Evolutionary conservation across 1,140 invertebrate genomes (phyloP).

Genomic region (Holcopasites calliopsidis): DNA sequence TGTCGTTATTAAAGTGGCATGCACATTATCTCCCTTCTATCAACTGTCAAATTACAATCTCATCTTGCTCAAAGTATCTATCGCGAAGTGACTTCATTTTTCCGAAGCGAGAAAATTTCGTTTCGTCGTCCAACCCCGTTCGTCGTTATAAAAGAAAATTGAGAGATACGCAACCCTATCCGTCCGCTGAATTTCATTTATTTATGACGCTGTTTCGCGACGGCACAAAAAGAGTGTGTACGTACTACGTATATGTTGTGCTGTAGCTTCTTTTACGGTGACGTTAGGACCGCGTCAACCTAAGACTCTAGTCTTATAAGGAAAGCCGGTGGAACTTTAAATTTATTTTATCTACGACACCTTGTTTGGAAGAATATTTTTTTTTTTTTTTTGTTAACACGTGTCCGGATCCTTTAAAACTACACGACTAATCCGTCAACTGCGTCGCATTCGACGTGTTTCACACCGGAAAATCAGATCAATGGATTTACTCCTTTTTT

Average conservation of each 20-base stretch:
- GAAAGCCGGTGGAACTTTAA: too few species aligned
- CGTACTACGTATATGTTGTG: too few species aligned
- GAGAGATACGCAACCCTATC: neutral
- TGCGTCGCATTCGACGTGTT: neutral
- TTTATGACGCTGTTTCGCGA: neutral
- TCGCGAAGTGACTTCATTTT: neutral
- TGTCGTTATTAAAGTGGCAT: slow-evolving; percentile 43
- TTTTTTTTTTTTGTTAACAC: neutral
- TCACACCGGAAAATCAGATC: slow-evolving; percentile 21
- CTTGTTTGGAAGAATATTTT: too few species aligned
- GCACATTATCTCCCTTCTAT: slow-evolving; percentile 23
- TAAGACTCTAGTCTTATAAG: too few species aligned
- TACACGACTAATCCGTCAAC: slow-evolving; percentile 15
- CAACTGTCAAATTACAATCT: neutral
- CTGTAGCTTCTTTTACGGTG: slow-evolving; percentile 1
- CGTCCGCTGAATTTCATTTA: neutral
- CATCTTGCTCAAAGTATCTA: too few species aligned
- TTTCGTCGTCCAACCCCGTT: too few species aligned
- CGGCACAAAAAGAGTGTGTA: neutral
- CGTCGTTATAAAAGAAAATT: neutral
- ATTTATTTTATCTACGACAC: too few species aligned
- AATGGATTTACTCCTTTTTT: slow-evolving; percentile 24
- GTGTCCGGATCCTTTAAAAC: neutral
- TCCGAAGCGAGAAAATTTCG: neutral
- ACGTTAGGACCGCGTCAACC: slow-evolving; percentile 5